Base-by-base conservation (phyloP, 2,888 invertebrate genomes). In the Hirudinaria manillensis region DNA sequence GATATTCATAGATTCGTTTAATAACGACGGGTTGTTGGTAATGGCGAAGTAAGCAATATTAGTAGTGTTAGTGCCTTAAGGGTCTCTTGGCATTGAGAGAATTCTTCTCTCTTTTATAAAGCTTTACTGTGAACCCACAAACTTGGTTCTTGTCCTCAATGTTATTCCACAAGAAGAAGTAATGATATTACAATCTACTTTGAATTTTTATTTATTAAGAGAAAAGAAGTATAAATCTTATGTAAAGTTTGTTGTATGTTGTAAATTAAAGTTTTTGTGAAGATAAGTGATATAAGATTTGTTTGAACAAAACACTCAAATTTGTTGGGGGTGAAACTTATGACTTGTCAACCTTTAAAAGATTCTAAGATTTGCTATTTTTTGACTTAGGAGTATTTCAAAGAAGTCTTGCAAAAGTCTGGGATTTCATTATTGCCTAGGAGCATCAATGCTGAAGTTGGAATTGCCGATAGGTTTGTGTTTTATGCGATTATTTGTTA, bases 61-160 rank as follows among this genome's bases (percentile, higher is more conserved):
- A n/a, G n/a, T n/a, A n/a, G 38, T 21, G 32, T 66, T 68, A 36
- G 13, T 74, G 68, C 32, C 29, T 75, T 75, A 55, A 73, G 24
- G 3, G 19, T 3, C 53, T 7, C 80, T 85, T n/a, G 84, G 84
- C 2, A 77, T 84, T 38, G 83, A 84, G 75, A 89, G 89, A 76
- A 90, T 95, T 6, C 86, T 96, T 79, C 85, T 89, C 38, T 92
- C 92, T 85, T 87, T 96, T 70, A 86, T 97, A 38, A 92, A 91
- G 87, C 90, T 92, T 0, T 92, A 92, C 83, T 90, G 91, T 83
- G 93, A 95, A 85, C 90, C 93, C n/a, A 91, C 91, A 0, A 92
- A 93, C 85, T 87, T 97, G 79, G 91, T 97, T 21, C 87, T 97
- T 76, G 90, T 97, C 0, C 85, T 97, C 66, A 95, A 95, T 81